These are phyloP conservation scores for Steinernema carpocapsae DNA, from an alignment of 2,888 invertebrate species.

Conservation along the genomic window DNA sequence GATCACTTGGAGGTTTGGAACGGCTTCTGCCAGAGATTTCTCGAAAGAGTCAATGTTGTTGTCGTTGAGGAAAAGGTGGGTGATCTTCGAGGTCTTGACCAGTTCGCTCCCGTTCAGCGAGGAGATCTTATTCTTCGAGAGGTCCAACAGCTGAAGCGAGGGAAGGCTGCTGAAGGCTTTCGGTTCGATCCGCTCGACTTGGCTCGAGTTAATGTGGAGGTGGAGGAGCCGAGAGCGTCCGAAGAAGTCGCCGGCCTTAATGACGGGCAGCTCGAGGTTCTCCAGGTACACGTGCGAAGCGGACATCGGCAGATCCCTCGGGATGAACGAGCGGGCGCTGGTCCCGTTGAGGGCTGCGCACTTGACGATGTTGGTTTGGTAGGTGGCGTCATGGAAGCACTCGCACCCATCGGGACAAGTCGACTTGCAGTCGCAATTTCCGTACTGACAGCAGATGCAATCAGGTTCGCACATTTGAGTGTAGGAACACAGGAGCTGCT, in stretches of 20 bases:
- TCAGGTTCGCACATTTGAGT: constrained; percentile 80
- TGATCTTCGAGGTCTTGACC: constrained; percentile 47
- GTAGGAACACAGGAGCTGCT: constrained; percentile 55
- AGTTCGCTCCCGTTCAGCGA: constrained; percentile 55
- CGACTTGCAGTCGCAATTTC: constrained; percentile 90
- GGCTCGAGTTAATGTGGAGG: constrained; percentile 61
- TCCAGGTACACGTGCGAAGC: constrained; percentile 86
- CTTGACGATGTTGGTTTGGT: constrained; percentile 74
- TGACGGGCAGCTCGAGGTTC: constrained; percentile 80
- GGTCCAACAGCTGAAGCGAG: constrained; percentile 56
- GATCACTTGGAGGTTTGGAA: constrained; percentile 56
- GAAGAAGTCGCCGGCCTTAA: constrained; percentile 84
- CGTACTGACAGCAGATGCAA: constrained; percentile 88
- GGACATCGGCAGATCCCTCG: constrained; percentile 86
- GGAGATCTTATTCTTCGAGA: constrained; percentile 57
- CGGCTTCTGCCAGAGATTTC: constrained; percentile 46
- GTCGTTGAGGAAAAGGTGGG: constrained; percentile 55
- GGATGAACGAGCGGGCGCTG: constrained; percentile 72
- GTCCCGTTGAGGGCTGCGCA: constrained; percentile 40
- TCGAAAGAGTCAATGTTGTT: constrained; percentile 50
- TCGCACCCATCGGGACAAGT: constrained; percentile 85
- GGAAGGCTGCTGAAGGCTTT: constrained; percentile 64
- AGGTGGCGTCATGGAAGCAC: constrained; percentile 86
- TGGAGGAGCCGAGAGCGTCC: constrained; percentile 69
- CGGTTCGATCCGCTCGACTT: constrained; percentile 56